Base-by-base conservation (phyloP, 2,888 invertebrate species). In the Stictocephala bisonia region DNA sequence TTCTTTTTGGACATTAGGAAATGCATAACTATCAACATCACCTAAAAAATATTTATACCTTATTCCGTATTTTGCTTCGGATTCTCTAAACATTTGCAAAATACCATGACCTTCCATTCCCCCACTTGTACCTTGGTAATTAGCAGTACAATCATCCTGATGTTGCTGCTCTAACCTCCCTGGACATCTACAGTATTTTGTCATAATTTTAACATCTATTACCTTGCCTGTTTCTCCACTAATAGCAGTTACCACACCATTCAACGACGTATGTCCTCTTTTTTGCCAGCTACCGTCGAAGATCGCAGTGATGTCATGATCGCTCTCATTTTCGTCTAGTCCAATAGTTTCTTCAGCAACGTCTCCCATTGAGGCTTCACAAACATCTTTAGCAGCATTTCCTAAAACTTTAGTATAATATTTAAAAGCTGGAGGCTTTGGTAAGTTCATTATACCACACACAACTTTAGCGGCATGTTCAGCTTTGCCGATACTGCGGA, bases 371-470 rank as follows among this genome's bases (percentile, higher is more conserved):
- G n/a, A n/a, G n/a, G n/a, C n/a, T n/a, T n/a, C n/a, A n/a, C n/a
- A n/a, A n/a, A n/a, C n/a, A n/a, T n/a, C n/a, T n/a, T n/a, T n/a
- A n/a, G 31, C 29, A 44, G 50, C 50, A 41, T 50, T 20, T 48
- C 27, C 18, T 27, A 67, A 15, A 24, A 67, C 15, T 18, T 48
- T 50, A 18, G 67, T 66, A n/a, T 44, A 67, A n/a, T 67, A 67
- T 13, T 48, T 67, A 29, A 67, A 67, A 15, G 67, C 48, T 9
- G 50, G 67, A 9, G 67, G 50, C 3, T 67, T 67, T 6, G 67
- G 50, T 29, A 48, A 26, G 15, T 67, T 67, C 67, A 67, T 67
- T 9, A 67, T 50, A 26, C 9, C 76, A 74, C 75, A 76, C 72
- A 18, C 74, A 29, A 44, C 66, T 15, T 35, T 31, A 22, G 60